A percentile compares a stretch with the other conserved stretches of the same genome.
These are phyloP conservation scores for Tragulus kanchil DNA, from an alignment of 2,113 vertebrate genomes.

Conservation along the genomic window DNA sequence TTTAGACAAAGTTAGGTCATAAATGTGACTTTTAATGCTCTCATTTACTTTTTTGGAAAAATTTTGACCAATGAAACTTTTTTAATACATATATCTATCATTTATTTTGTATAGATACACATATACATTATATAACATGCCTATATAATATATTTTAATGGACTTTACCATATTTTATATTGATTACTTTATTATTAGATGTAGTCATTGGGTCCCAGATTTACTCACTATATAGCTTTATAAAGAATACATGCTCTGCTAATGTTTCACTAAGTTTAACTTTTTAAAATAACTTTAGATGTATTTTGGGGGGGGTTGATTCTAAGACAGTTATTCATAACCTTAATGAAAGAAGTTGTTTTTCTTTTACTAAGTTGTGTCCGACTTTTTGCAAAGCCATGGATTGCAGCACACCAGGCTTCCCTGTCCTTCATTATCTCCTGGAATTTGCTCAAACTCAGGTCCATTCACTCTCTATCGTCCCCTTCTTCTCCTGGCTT, in stretches of 20 bases:
- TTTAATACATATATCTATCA: too few relatives aligned
- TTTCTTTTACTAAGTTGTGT: neutral
- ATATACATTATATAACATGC: too few relatives aligned
- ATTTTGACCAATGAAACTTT: constrained; percentile 5
- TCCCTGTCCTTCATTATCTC: neutral
- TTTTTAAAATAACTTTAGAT: neutral
- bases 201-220: too few relatives aligned
- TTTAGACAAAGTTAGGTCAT: neutral
- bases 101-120: too few relatives aligned
- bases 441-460: neutral
- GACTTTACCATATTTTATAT: too few relatives aligned
- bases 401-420: neutral
- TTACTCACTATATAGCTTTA: too few relatives aligned
- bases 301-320: neutral
- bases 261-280: too few relatives aligned
- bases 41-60: constrained; percentile 17
- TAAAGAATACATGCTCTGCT: too few relatives aligned
- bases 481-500: neutral
- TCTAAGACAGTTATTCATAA: constrained; percentile 42
- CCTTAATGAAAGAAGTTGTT: neutral
- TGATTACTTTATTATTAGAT: too few relatives aligned
- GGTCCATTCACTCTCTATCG: neutral
- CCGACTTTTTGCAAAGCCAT: neutral
- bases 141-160: too few relatives aligned
- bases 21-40: constrained; percentile 38